These are phyloP conservation scores for Platycheirus rosarum DNA, from an alignment of 2,888 invertebrate species.

Conservation along the genomic window DNA sequence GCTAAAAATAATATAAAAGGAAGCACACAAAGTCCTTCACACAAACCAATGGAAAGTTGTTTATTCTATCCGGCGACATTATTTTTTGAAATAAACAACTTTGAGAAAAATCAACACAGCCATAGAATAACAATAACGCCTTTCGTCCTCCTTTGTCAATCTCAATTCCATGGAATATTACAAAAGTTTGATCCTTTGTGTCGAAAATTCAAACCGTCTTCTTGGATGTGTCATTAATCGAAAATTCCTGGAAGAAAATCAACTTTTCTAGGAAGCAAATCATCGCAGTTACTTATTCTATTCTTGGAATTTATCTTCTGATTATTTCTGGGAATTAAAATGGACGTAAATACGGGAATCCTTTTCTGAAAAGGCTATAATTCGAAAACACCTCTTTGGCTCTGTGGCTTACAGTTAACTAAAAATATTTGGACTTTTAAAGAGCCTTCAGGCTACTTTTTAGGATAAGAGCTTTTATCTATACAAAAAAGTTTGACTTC, in stretches of 20 bases:
- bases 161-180: slow-evolving; percentile 43
- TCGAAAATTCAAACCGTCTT: background rate
- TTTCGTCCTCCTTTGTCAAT: slow-evolving; percentile 8
- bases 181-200: slow-evolving; percentile 51
- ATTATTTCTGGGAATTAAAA: background rate
- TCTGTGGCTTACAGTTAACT: background rate
- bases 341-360: background rate
- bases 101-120: slow-evolving; percentile 36
- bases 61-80: slow-evolving; percentile 45
- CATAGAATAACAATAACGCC: slow-evolving; percentile 23
- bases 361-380: background rate
- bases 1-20: background rate
- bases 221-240: slow-evolving; percentile 12
- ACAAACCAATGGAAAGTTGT: slow-evolving; percentile 44
- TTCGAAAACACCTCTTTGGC: background rate
- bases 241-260: slow-evolving; percentile 45
- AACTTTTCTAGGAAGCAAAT: slow-evolving; percentile 47
- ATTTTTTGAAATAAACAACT: slow-evolving; percentile 36
- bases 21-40: slow-evolving; percentile 2
- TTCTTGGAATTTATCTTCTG: slow-evolving; percentile 9
- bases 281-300: slow-evolving; percentile 9
- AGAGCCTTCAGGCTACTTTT: background rate
- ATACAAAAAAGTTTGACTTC: background rate
- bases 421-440: background rate
- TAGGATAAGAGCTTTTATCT: slow-evolving; percentile 23